Evolutionary conservation across 2,888 invertebrate species (phyloP), one percentile per base, ranked within the genome.

Genomic region (Heliconius hortense): DNA sequence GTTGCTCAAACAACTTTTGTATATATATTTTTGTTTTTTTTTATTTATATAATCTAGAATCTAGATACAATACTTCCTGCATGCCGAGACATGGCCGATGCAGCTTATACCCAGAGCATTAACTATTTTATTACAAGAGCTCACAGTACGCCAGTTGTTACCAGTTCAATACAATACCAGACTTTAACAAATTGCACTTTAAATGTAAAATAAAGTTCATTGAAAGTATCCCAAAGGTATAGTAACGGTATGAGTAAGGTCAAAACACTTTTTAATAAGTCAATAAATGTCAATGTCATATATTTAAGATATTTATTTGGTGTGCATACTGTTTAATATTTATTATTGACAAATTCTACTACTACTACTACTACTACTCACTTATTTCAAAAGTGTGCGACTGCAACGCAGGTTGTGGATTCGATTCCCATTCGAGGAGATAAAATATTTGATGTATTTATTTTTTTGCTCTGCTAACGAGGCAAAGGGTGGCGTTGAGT

Each of bases 11-110:
- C 28, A 69, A 31, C 68, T 56, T 53, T 53, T 69, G 48, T 56
- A 21, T 21, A 13, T 43, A 53, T 21, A 11, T 68, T 21, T 69
- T 26, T 24, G 53, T 53, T 21, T 69, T 68, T 48, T 28, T 21
- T 68, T 48, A 43, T 48, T 28, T 31, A 31, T 53, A 8, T 53
- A 53, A 69, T 69, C 31, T 31, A 69, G 53, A 2, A 56, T n/a
- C 68, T 69, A 31, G 28, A 13, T 53, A 69, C 13, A 53, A 69
- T 53, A n/a, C 31, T 31, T 48, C 48, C 68, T 69, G 68, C 68
- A 31, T 69, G 68, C 26, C 53, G 68, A 69, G 48, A 69, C 68
- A 69, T 69, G 53, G 53, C 53, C 53, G 13, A 31, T 21, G 31
- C 53, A 31, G 68, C 31, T 53, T 56, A 69, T 68, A 21, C 26